These are phyloP conservation scores for Bombus confusus DNA, from an alignment of 1,140 invertebrate species.

Conservation along the genomic window DNA sequence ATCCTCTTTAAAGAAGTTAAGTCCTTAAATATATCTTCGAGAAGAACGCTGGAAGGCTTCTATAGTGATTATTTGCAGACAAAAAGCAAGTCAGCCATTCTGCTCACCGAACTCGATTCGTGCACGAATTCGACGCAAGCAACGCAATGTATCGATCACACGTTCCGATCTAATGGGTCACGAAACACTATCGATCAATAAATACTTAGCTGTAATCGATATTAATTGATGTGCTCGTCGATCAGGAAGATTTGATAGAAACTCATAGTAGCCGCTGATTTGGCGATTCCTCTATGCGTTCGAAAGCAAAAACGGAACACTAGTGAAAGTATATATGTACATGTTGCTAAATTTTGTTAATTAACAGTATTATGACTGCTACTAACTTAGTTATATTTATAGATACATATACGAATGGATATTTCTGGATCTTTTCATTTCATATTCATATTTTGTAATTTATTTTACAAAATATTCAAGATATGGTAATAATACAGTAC, in stretches of 20 bases:
- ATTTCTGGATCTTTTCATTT: too few species aligned
- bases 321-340: not conserved
- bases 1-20: too few species aligned
- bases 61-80: not conserved
- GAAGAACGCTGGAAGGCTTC: not conserved
- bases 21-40: not conserved
- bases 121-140: not conserved
- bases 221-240: not conserved
- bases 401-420: too few species aligned
- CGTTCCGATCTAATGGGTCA: not conserved
- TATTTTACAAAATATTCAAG: too few species aligned
- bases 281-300: not conserved
- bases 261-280: not conserved
- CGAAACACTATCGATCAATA: not conserved
- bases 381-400: too few species aligned
- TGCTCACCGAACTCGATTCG: not conserved
- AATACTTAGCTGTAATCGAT: not conserved
- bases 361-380: not conserved
- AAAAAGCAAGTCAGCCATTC: not conserved
- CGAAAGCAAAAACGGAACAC: not conserved
- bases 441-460: too few species aligned
- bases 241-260: not conserved
- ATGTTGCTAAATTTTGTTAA: not conserved
- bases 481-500: too few species aligned
- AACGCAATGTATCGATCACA: slow-evolving; percentile 1